Evolutionary conservation across 2,888 invertebrate genomes (phyloP), one percentile per base, ranked within the genome.

Genomic region (Protophormia terraenovae): DNA sequence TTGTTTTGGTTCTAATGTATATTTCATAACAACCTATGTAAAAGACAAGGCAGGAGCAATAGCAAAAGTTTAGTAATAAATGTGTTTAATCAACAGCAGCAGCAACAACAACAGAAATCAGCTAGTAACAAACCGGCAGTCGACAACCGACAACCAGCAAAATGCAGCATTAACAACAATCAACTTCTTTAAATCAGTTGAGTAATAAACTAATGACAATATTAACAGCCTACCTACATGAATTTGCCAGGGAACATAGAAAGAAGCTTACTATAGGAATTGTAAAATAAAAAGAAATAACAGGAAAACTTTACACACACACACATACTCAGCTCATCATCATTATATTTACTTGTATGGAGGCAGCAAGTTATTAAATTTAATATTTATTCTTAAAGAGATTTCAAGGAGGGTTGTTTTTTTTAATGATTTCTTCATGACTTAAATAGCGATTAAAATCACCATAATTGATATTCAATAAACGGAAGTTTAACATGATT

Each of bases 201-300:
- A 62, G 16, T 83, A 58, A 41, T 55, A 66, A 58, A 76, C 55
- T 66, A 83, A 76, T 77, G 77, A 72, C 82, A 83, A 66, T 29
- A 71, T 71, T 71, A 60, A 41, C 50, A 60, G 38, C 10, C 64
- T 66, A 22, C 78, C 71, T 79, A 71, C 78, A 41, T 79, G 62
- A 14, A 5, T 50, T 22, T 29, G 3, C 24, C 27, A 66, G 19
- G 27, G 53, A 53, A 53, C 4, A n/a, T n/a, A n/a, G 32, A 66
- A 45, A n/a, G 55, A 55, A 22, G 22, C 47, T 47, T 19, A 8
- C n/a, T n/a, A n/a, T 27, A 27, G 55, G 5, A 19, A 16, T 19
- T 16, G 8, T 7, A 45, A 45, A 4, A 47, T 7, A 50, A 4
- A 41, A 35, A 16, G 19, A 45, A 38, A 29, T 27, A 3, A 2